A percentile compares a stretch with the other conserved stretches of the same genome.
These are phyloP conservation scores for Phoenicopterus ruber DNA, from an alignment of 2,113 vertebrate species.

Conservation along the genomic window DNA sequence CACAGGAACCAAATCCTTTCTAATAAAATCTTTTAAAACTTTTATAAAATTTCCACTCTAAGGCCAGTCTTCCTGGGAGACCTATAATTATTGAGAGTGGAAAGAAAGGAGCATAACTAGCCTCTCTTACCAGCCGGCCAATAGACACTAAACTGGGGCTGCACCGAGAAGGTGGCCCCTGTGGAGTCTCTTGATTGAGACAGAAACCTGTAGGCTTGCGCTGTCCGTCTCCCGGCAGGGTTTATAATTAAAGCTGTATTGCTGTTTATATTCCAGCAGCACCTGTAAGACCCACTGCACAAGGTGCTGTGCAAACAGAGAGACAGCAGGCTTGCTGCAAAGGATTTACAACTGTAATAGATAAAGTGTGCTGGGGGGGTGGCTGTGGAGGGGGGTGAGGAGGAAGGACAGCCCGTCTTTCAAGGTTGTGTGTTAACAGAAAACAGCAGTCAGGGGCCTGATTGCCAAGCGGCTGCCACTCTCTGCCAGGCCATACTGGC, in stretches of 20 bases:
- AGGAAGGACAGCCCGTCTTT: not conserved
- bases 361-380: not conserved
- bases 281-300: not conserved
- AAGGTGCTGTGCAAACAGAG: constrained; percentile 40
- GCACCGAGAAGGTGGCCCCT: not conserved
- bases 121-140: not conserved
- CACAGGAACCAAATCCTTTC: constrained; percentile 31
- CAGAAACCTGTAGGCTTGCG: not conserved
- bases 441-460: not conserved
- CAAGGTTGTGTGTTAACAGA: not conserved
- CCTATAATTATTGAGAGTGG: constrained; percentile 27
- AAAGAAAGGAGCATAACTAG: not conserved
- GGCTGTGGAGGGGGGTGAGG: not conserved
- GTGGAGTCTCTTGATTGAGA: constrained; percentile 31
- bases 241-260: constrained; percentile 15
- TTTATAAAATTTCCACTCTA: constrained; percentile 29
- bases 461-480: not conserved
- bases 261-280: constrained; percentile 38
- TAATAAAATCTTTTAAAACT: constrained; percentile 52
- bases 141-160: not conserved
- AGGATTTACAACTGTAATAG: not conserved
- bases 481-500: not conserved
- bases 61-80: constrained; percentile 42
- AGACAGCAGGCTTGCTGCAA: not conserved
- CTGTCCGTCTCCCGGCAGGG: not conserved